Evolutionary conservation across 2,797 vertebrate genomes (phyloP).

Genomic region (Myripristis jacobus): DNA sequence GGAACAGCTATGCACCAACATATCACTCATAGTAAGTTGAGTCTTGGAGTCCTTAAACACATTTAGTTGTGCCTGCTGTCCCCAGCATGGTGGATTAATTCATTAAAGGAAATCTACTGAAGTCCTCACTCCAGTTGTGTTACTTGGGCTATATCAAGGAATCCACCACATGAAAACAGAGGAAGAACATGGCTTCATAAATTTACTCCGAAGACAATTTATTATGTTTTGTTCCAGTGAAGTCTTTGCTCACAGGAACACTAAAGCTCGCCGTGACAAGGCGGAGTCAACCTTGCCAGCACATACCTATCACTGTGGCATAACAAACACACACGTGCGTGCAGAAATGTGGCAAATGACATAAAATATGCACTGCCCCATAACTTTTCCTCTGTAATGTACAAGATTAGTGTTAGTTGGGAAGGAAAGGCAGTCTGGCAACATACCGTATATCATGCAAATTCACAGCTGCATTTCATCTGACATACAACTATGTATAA

Average conservation of each 20-base stretch:
- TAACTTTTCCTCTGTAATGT: slow-evolving; percentile 43
- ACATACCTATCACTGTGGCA: slow-evolving; percentile 56
- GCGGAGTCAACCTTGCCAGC: slow-evolving; percentile 45
- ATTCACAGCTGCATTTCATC: slow-evolving; percentile 54
- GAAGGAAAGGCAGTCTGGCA: slow-evolving; percentile 38
- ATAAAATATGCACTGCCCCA: slow-evolving; percentile 36
- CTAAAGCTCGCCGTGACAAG: slow-evolving; percentile 75
- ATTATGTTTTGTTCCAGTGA: slow-evolving; percentile 65
- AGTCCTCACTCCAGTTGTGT: background rate
- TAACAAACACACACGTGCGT: slow-evolving; percentile 7
- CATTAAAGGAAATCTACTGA: slow-evolving; percentile 48
- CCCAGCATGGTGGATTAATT: slow-evolving; percentile 50
- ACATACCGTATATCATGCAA: slow-evolving; percentile 13
- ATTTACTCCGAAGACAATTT: slow-evolving; percentile 71
- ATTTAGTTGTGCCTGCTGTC: slow-evolving; percentile 7
- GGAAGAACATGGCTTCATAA: slow-evolving; percentile 62
- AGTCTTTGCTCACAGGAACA: slow-evolving; percentile 72
- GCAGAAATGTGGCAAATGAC: slow-evolving; percentile 22
- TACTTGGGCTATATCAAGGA: slow-evolving; percentile 12
- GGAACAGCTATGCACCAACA: slow-evolving; percentile 41
- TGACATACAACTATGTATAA: background rate
- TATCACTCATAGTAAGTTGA: slow-evolving; percentile 24
- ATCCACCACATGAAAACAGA: slow-evolving; percentile 58
- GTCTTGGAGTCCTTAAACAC: slow-evolving; percentile 23
- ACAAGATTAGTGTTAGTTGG: slow-evolving; percentile 30